Percentiles rank a stretch among this genome's conserved stretches.
Conservation (phyloP, 2,113 vertebrate species). For the Bubo bubo region DNA sequence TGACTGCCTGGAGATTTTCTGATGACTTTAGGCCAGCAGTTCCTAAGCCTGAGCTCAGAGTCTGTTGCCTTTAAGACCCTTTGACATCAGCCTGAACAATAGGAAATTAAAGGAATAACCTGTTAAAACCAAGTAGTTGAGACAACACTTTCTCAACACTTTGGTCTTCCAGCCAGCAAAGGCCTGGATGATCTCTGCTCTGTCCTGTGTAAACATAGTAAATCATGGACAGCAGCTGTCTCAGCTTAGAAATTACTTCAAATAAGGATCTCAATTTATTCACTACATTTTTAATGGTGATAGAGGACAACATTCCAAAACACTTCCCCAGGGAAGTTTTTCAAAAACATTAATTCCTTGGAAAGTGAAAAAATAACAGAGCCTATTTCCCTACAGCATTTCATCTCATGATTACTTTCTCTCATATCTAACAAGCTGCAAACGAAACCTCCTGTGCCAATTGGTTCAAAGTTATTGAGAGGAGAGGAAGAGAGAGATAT, state of each 20-base stretch:
- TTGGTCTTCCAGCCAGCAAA: neutral
- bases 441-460: neutral
- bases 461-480: neutral
- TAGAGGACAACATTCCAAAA: neutral
- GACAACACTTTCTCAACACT: neutral
- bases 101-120: neutral
- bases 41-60: neutral
- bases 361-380: neutral
- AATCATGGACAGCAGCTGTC: neutral
- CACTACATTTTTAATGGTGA: neutral
- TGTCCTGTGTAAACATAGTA: neutral
- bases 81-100: neutral
- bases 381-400: neutral
- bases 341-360: neutral
- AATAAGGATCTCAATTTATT: neutral
- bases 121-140: neutral
- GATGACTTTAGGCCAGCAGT: neutral
- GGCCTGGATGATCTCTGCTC: neutral
- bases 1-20: neutral
- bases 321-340: neutral
- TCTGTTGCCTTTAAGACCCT: neutral
- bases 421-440: neutral
- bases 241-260: neutral
- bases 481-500: neutral
- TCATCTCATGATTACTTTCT: neutral